Evolutionary conservation across 92 coral and sea anemone species (phyloP), one percentile per base, ranked within the genome.

Genomic region (Palythoa grandis): DNA sequence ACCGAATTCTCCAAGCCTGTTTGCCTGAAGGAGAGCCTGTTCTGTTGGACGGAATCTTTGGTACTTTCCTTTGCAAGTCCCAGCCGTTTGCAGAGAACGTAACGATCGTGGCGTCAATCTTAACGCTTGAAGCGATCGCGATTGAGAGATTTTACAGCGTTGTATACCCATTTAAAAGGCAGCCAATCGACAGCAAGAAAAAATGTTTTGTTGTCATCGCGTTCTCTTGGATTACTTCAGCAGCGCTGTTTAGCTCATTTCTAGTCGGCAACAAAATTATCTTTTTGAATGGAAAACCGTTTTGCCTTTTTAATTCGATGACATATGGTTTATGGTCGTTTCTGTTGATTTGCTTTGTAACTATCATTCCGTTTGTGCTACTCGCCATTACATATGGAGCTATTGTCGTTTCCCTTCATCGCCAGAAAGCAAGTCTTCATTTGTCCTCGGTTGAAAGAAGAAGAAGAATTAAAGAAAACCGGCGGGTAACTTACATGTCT

Each of bases 101-200:
- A 3, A 8, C 50, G n/a, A 65, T 79, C 8, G 23, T 66, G 3
- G 84, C 19, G 4, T 79, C 84, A 2, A 40, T 79, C 22, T 7
- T 38, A n/a, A 79, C 72, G 0, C 84, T 79, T 12, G 73, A 39
- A 12, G 40, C 11, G 10, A 79, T 79, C 14, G 73, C 84, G 9
- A 11, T 61, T 79, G 84, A 79, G 38, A 60, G 84, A 19, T 79
- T 60, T 79, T 61, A 13, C 23, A 38, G 73, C 39, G 84, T 79
- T n/a, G 52, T 79, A 0, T 63, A 39, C 19, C 84, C 84, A 3
- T 37, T 79, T 52, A 61, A 79, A 48, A 79, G 39, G 24, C 84
- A 61, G n/a, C 71, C 53, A 43, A 79, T 79, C 56, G 57, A 66
- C 72, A 63, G 56, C 84, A 79, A 79, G 43, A 65, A 61, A 43